Evolutionary conservation across 2,113 vertebrate genomes (phyloP).

Genomic region (Neopipo cinnamomea): DNA sequence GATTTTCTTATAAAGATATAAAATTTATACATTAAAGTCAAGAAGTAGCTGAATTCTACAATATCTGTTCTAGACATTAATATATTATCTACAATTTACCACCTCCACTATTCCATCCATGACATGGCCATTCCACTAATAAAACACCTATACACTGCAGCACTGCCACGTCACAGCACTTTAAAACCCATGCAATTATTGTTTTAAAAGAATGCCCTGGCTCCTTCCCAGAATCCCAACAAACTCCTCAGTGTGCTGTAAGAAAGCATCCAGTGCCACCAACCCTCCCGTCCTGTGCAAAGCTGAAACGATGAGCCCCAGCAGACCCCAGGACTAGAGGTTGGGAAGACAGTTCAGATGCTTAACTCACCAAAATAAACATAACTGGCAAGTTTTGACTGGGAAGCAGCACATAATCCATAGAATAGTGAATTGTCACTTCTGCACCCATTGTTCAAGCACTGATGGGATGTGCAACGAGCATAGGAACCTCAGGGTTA

Average conservation of each 20-base stretch:
- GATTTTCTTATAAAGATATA: background rate
- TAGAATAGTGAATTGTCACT: background rate
- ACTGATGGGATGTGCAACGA: background rate
- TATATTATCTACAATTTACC: background rate
- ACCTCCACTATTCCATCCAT: background rate
- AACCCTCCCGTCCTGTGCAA: rapidly evolving
- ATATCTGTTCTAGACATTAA: background rate
- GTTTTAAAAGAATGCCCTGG: background rate
- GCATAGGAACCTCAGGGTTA: background rate
- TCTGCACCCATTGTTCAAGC: background rate
- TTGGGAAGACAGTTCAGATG: background rate
- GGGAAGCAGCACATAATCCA: background rate
- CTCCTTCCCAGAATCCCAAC: background rate
- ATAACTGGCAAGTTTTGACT: background rate
- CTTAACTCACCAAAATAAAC: background rate
- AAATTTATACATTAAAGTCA: background rate
- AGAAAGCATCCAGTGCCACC: background rate
- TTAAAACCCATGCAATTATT: background rate
- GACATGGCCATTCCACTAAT: background rate
- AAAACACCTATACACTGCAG: no score
- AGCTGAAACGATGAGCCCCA: background rate
- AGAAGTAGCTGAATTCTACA: background rate
- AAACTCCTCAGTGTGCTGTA: background rate
- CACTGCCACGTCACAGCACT: background rate
- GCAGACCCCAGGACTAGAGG: background rate